These are phyloP conservation scores for Azorinus chamasolen DNA, from an alignment of 2,888 invertebrate genomes.

Conservation along the genomic window DNA sequence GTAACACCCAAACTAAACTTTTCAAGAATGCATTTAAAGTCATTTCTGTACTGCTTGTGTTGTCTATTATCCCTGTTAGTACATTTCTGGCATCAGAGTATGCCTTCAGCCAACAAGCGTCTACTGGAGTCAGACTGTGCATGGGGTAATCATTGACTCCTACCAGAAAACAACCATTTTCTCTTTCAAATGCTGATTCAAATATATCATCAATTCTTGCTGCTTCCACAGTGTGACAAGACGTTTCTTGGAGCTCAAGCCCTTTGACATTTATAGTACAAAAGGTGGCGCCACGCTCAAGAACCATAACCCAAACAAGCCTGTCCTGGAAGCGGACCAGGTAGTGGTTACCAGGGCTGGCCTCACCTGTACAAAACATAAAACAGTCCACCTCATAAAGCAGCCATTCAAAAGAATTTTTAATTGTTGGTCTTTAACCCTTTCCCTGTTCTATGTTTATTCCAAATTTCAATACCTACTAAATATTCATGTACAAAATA, in stretches of 20 bases:
- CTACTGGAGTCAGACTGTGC: conserved; percentile 81
- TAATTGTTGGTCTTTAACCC: too few species aligned
- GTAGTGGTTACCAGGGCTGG: conserved; percentile 86
- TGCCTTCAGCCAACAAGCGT: conserved; percentile 79
- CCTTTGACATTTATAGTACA: conserved; percentile 85
- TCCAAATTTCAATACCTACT: too few species aligned
- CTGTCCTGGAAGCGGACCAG: conserved; percentile 87
- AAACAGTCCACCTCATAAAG: not conserved
- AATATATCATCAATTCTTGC: conserved; percentile 87
- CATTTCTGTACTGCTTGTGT: conserved; percentile 82
- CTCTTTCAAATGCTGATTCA: conserved; percentile 85
- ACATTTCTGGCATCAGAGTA: conserved; percentile 87
- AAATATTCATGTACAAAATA: too few species aligned
- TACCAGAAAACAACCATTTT: conserved; percentile 61
- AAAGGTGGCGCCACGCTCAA: conserved; percentile 86
- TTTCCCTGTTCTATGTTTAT: too few species aligned
- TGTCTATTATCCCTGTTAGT: conserved; percentile 86
- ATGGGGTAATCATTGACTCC: conserved; percentile 78
- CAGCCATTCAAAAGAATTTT: not conserved
- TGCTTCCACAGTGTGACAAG: conserved; percentile 87
- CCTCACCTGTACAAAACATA: conserved; percentile 78
- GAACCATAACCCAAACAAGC: conserved; percentile 86
- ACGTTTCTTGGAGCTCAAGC: conserved; percentile 87
- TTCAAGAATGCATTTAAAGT: conserved; percentile 84
- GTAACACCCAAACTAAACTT: conserved; percentile 85